Base-by-base conservation (phyloP, 2,888 invertebrate species). In the Noctua comes region DNA sequence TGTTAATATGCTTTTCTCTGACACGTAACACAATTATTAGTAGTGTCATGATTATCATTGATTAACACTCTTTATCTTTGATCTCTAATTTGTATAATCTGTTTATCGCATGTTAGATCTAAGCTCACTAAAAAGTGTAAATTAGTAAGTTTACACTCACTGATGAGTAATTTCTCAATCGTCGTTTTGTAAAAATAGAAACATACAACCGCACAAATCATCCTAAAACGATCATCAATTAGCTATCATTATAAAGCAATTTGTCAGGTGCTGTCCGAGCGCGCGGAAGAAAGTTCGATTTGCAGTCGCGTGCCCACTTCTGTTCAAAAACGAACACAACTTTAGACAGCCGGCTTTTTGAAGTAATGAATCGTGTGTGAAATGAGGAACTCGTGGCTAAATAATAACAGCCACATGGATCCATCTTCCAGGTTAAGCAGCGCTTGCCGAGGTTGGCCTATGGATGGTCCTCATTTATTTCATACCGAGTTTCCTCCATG, bases 171-270 rank as follows among this genome's bases (percentile, higher is more conserved):
- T 83, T 77, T 72, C 66, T 81, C 77, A 74, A 79, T 81, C 65
- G 70, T 66, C 36, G 70, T 77, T 76, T 74, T 66, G 46, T 68
- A 85, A 84, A 88, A 89, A 89, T 86, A 85, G 64, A 86, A 82
- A 77, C 74, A 80, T 88, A 85, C 87, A 91, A 85, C 87, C 80
- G 85, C 86, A 90, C 79, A 88, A 90, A 91, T 92, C 86, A 90
- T 88, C 86, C 88, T 89, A 89, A 88, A 92, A 88, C 91, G 91
- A 92, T 93, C 85, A 85, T 85, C 92, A 93, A 94, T 94, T 94
- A 94, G 90, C 89, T 87, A 90, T 93, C 93, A 95, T 95, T 95
- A 95, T 93, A 94, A 93, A 92, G 93, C 92, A 91, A 95, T 95
- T 93, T 94, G 93, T 94, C 92, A 93, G 92, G 88, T 91, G 90